Percentiles rank a stretch among this genome's conserved stretches.
Conservation (phyloP, 37 sponge, comb jelly and placozoan species). For the Ephydatia muelleri region DNA sequence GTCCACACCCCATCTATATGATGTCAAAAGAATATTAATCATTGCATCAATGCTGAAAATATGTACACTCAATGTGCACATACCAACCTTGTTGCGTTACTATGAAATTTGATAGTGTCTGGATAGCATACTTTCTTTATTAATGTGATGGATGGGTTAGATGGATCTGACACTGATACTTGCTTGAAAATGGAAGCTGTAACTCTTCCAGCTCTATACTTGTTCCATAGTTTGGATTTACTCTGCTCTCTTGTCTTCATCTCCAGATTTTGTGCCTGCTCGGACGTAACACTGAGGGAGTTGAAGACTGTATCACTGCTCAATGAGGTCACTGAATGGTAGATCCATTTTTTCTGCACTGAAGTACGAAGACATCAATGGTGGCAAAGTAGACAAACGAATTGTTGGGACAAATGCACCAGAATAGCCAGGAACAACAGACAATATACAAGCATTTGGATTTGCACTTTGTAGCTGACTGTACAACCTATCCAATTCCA, state of each 20-base stretch:
- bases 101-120: background rate
- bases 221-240: constrained; percentile 5
- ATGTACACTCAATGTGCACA: no score
- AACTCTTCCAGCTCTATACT: constrained; percentile 11
- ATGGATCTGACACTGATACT: background rate
- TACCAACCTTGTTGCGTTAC: no score
- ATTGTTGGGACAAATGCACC: background rate
- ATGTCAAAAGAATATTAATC: no score
- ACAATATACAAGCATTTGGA: constrained; percentile 7
- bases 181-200: constrained; percentile 13
- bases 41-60: no score
- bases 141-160: constrained; percentile 10
- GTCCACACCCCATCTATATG: no score
- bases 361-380: background rate
- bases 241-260: constrained; percentile 9
- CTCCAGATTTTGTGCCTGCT: background rate
- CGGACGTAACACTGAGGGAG: background rate
- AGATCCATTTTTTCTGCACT: constrained; percentile 2
- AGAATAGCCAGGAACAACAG: constrained; percentile 2
- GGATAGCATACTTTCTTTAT: constrained; percentile 16
- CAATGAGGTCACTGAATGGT: background rate
- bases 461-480: background rate
- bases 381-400: constrained; percentile 8
- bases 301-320: constrained; percentile 7
- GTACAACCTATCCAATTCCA: background rate